Percentiles rank a stretch among this genome's conserved stretches.
Evolutionary conservation across 1,140 invertebrate genomes (phyloP).

Genomic region (Ips typographus): DNA sequence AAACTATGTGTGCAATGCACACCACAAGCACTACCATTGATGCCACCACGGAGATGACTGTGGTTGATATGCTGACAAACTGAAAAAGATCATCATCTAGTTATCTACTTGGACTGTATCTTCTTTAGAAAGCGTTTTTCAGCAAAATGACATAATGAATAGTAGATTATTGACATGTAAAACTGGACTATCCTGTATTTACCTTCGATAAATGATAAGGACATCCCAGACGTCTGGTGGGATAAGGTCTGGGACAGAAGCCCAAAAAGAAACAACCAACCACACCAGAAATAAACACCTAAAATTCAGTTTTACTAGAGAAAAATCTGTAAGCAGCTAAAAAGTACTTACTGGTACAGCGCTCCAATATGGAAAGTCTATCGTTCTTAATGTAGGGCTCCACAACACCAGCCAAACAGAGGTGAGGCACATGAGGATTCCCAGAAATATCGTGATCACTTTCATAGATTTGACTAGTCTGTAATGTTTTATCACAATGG

Average conservation of each 20-base stretch:
- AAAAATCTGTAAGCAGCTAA: conserved; percentile 1
- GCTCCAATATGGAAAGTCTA: conserved; percentile 66
- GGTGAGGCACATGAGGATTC: conserved; percentile 57
- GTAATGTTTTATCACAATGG: conserved; percentile 54
- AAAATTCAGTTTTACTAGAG: conserved; percentile 1
- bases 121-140: no score
- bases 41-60: conserved; percentile 47
- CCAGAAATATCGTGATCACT: conserved; percentile 59
- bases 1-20: conserved; percentile 52
- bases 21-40: conserved; percentile 53
- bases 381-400: conserved; percentile 59
- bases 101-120: no score
- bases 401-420: conserved; percentile 62
- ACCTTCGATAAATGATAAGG: conserved; percentile 53
- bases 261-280: conserved; percentile 52
- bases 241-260: conserved; percentile 54
- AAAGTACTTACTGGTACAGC: conserved; percentile 60
- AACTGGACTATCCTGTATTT: background rate
- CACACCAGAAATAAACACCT: conserved; percentile 53
- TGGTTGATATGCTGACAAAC: conserved; percentile 52
- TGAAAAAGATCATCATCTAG: conserved; percentile 33
- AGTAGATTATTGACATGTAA: no score
- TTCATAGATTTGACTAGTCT: conserved; percentile 60
- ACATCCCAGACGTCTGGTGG: conserved; percentile 48
- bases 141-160: no score